A percentile compares a stretch with the other conserved stretches of the same genome.
Evolutionary conservation across 2,888 invertebrate genomes (phyloP).

Genomic region (Chromoteleia sp.): DNA sequence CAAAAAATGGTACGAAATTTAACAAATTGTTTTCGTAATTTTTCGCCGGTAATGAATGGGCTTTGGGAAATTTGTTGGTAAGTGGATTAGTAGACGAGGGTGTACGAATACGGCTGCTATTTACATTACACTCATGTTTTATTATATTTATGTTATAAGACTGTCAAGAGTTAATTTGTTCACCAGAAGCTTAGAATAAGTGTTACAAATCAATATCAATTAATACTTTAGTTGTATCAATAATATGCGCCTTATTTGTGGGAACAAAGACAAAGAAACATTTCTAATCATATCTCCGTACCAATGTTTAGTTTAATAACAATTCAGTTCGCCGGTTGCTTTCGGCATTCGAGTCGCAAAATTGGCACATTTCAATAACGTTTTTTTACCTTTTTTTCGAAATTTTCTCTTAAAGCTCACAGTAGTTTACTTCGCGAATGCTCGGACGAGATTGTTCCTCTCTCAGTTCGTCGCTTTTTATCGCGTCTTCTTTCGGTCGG

Average conservation of each 20-base stretch:
- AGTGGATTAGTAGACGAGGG: conserved; percentile 44
- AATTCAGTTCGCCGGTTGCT: conserved; percentile 18
- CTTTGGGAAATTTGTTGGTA: conserved; percentile 41
- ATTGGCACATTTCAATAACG: conserved; percentile 62
- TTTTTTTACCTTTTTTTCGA: too few relatives aligned
- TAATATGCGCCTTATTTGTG: background rate
- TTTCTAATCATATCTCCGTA: conserved; percentile 14
- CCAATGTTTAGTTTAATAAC: conserved; percentile 35
- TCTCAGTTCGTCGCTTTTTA: conserved; percentile 61
- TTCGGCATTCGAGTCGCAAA: conserved; percentile 32
- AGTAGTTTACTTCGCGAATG: conserved; percentile 67
- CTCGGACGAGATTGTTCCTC: conserved; percentile 65
- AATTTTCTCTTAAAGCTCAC: conserved; percentile 53
- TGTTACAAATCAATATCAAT: too few relatives aligned
- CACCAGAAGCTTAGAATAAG: too few relatives aligned
- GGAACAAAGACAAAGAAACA: background rate
- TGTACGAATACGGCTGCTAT: too few relatives aligned
- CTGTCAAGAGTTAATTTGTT: too few relatives aligned
- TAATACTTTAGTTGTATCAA: too few relatives aligned
- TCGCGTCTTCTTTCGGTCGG: conserved; percentile 65
- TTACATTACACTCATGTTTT: too few relatives aligned
- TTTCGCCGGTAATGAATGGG: conserved; percentile 38
- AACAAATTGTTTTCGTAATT: conserved; percentile 50
- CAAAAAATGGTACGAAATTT: conserved; percentile 35
- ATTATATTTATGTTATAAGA: too few relatives aligned